Base-by-base conservation (phyloP, 2,113 vertebrate genomes). In the Budorcas taxicolor region DNA sequence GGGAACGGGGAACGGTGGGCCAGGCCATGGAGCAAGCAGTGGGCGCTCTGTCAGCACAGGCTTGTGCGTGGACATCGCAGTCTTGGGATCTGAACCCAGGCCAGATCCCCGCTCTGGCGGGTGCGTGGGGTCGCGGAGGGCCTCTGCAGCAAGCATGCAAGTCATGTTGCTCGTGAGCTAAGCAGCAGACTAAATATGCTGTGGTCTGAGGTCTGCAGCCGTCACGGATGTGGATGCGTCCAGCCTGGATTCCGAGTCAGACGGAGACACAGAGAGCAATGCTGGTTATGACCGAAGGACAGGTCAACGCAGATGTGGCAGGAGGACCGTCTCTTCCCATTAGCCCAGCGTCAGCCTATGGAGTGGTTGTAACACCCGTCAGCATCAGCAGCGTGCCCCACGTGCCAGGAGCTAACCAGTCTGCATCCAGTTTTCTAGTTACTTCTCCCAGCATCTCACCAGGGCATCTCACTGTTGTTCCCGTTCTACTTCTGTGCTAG, bases 231-330 rank as follows among this genome's bases (percentile, higher is more conserved):
- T 21, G 58, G 82, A 53, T 50, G 10, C 8, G 0, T 14, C 27
- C 55, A 50, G 31, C 7, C 21, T 0, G 36, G 43, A 50, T 62
- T 12, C 80, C 6, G 3, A 36, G 64, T 47, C 55, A 43, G 43
- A 60, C 0, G 0, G 64, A 0, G 10, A 86, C 71, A 47, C 0
- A 23, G 29, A n/a, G 31, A 21, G 2, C n/a, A 15, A 2, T 2
- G 1, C n/a, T 1, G 4, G 7, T 9, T 3, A 5, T 6, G 2
- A 10, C 12, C 5, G 4, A 27, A 15, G 36, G 74, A 47, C 16
- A 13, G 23, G 52, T 23, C 1, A 45, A 7, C 0, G 1, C n/a
- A 2, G 4, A 12, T 27, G 43, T 1, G 2, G 50, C 2, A 12
- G 45, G 40, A 33, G 11, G 45, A 5, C 11, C 0, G 0, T 60